These are phyloP conservation scores for Dolichotis patagonum DNA, from an alignment of 2,113 vertebrate species.

Conservation along the genomic window DNA sequence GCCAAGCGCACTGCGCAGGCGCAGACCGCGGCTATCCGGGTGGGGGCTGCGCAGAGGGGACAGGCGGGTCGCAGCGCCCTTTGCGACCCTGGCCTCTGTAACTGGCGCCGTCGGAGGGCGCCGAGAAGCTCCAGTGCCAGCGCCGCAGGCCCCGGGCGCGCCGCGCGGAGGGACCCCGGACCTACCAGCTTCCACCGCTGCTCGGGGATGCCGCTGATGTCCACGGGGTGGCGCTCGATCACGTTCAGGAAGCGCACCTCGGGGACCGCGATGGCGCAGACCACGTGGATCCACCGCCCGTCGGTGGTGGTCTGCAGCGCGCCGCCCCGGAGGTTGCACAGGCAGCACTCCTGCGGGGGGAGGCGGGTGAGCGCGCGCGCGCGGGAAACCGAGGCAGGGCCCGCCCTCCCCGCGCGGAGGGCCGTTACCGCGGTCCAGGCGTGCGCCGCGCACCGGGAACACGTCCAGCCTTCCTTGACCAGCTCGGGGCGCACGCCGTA, in stretches of 20 bases:
- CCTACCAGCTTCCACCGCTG: slow-evolving; percentile 95
- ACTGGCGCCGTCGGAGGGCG: not conserved
- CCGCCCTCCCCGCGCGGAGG: not conserved
- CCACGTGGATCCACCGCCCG: slow-evolving; percentile 96
- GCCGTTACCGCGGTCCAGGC: slow-evolving; percentile 92
- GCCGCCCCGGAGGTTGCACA: slow-evolving; percentile 96
- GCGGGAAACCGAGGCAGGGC: not conserved
- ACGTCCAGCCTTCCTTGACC: slow-evolving; percentile 91
- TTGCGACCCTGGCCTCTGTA: not conserved
- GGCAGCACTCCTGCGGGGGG: slow-evolving; percentile 93
- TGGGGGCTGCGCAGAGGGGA: not conserved
- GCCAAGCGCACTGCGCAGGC: too few relatives aligned
- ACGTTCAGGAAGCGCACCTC: slow-evolving; percentile 94
- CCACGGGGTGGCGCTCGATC: slow-evolving; percentile 94
- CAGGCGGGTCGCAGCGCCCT: not conserved
- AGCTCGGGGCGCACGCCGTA: slow-evolving; percentile 93
- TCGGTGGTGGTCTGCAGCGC: slow-evolving; percentile 95
- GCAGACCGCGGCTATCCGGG: too few relatives aligned
- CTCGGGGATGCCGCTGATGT: slow-evolving; percentile 93
- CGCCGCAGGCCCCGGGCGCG: not conserved
- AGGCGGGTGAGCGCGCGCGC: not conserved
- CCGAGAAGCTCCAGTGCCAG: not conserved
- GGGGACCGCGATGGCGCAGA: slow-evolving; percentile 95
- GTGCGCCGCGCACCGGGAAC: slow-evolving; percentile 91
- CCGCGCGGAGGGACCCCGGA: not conserved